Percentiles rank a stretch among this genome's conserved stretches.
Evolutionary conservation across 2,113 vertebrate species (phyloP).

Genomic region (Lophius piscatorius): DNA sequence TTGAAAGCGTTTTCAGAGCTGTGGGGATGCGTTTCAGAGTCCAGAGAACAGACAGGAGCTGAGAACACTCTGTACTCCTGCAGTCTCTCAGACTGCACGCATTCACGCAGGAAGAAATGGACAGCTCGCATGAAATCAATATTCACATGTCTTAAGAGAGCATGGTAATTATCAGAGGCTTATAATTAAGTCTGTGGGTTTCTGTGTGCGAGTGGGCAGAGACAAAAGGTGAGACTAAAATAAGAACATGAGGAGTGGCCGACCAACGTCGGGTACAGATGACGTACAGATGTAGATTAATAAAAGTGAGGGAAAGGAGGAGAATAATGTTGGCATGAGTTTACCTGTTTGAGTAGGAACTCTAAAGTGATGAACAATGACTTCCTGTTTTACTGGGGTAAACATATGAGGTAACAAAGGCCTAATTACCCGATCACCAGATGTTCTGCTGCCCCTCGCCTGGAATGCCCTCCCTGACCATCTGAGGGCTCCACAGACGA

Average conservation of each 20-base stretch:
- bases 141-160: not conserved
- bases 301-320: conserved; percentile 2
- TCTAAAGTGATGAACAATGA: too few species aligned
- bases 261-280: too few species aligned
- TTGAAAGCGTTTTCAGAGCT: conserved; percentile 38
- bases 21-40: conserved; percentile 18
- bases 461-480: too few species aligned
- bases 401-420: too few species aligned
- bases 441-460: too few species aligned
- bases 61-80: conserved; percentile 35
- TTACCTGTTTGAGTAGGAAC: too few species aligned
- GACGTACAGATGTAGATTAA: too few species aligned
- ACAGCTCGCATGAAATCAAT: not conserved
- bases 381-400: too few species aligned
- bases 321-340: conserved; percentile 12
- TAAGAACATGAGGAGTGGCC: too few species aligned
- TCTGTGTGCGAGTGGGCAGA: not conserved
- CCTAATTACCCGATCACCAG: too few species aligned
- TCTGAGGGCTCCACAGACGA: too few species aligned
- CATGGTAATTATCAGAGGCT: not conserved
- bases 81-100: conserved; percentile 11
- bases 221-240: conserved; percentile 11
- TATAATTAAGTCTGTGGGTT: not conserved
- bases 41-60: conserved; percentile 20
- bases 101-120: not conserved